Conservation (phyloP, 2,888 invertebrate genomes). For the Aspidapion aeneum region DNA sequence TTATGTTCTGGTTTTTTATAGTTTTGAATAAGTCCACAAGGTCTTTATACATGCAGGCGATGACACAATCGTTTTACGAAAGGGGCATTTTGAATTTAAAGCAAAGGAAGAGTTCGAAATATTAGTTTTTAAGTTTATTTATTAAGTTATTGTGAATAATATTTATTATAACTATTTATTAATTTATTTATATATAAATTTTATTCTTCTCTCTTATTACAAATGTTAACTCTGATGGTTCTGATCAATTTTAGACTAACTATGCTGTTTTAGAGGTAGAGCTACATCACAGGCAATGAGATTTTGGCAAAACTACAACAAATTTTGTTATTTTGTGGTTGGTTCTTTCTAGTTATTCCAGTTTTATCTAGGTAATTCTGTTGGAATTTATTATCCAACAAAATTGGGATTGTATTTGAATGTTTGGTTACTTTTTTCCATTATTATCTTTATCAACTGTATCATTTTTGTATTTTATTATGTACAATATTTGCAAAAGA, state of each 20-base stretch:
- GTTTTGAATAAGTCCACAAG: slow-evolving; percentile 58
- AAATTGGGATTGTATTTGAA: slow-evolving; percentile 54
- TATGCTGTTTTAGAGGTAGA: too few species aligned
- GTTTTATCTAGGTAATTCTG: slow-evolving; percentile 47
- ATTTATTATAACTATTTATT: too few species aligned
- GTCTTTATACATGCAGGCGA: slow-evolving; percentile 45
- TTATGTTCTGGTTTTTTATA: slow-evolving; percentile 60
- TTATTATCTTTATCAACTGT: slow-evolving; percentile 55
- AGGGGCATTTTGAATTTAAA: slow-evolving; percentile 25
- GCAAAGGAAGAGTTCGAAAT: neutral
- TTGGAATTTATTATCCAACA: slow-evolving; percentile 54
- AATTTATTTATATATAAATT: too few species aligned
- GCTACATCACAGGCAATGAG: too few species aligned
- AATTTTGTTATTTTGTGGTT: slow-evolving; percentile 61
- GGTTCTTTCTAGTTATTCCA: slow-evolving; percentile 57
- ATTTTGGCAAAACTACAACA: too few species aligned
- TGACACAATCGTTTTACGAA: slow-evolving; percentile 31
- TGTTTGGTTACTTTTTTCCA: slow-evolving; percentile 54
- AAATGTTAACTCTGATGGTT: too few species aligned
- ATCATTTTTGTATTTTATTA: slow-evolving; percentile 56
- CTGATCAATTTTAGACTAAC: too few species aligned
- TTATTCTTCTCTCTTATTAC: too few species aligned
- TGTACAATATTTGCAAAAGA: slow-evolving; percentile 51
- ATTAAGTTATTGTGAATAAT: too few species aligned
- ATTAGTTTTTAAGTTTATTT: too few species aligned